Conservation (phyloP, 2,888 invertebrate species). For the Drosophila tripunctata region DNA sequence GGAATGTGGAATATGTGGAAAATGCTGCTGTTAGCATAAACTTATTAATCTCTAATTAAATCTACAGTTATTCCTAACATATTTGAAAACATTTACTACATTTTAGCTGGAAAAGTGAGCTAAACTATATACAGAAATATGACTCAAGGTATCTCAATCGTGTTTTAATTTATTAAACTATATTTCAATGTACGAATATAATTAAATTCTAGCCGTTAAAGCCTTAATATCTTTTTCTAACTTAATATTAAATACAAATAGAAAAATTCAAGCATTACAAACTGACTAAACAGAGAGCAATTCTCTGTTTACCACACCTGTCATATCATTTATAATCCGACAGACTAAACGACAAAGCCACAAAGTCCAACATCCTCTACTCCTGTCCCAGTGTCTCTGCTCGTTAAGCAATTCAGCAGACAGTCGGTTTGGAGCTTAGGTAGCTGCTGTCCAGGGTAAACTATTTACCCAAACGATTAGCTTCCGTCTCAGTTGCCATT, state of each 20-base stretch:
- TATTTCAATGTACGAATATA: too few species aligned
- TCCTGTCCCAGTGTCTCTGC: constrained; percentile 6
- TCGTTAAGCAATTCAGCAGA: constrained; percentile 34
- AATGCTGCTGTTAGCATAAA: too few species aligned
- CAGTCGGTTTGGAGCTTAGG: constrained; percentile 19
- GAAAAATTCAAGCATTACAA: neutral
- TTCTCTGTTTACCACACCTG: constrained; percentile 29
- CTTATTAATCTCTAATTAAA: too few species aligned
- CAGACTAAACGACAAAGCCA: constrained; percentile 68
- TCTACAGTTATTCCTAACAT: too few species aligned
- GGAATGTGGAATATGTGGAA: too few species aligned
- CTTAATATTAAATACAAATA: constrained; percentile 5
- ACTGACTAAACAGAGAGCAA: constrained; percentile 12
- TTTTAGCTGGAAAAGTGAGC: too few species aligned
- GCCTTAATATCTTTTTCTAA: neutral
- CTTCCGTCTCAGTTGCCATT: constrained; percentile 63
- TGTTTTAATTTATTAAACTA: too few species aligned
- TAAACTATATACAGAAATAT: too few species aligned
- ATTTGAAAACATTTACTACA: too few species aligned
- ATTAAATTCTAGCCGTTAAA: neutral
- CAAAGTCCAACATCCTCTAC: constrained; percentile 40
- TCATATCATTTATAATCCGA: constrained; percentile 68
- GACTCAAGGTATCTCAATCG: too few species aligned
- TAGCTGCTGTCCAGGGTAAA: constrained; percentile 39
- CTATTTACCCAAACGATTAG: constrained; percentile 76